Evolutionary conservation across 2,113 vertebrate species (phyloP).

Genomic region (Bubo blakistoni): DNA sequence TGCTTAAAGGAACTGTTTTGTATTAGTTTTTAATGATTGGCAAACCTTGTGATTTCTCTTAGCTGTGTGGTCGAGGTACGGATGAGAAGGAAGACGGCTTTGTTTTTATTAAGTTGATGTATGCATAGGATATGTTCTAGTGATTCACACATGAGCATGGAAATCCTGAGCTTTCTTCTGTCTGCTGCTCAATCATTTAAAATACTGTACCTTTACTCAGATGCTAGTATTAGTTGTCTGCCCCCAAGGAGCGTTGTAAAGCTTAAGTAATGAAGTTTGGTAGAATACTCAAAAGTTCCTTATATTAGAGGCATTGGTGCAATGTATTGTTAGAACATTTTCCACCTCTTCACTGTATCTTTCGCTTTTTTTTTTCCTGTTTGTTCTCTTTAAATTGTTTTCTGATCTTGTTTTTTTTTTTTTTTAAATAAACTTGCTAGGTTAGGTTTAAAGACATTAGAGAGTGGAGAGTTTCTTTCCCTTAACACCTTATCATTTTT

Average conservation of each 20-base stretch:
- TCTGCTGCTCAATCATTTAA: not conserved
- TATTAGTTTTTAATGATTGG: not conserved
- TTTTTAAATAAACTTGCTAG: not conserved
- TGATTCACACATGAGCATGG: accelerated
- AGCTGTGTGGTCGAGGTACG: accelerated
- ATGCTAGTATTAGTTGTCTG: not conserved
- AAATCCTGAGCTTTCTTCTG: not conserved
- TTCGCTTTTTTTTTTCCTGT: not conserved
- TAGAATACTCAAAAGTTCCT: accelerated
- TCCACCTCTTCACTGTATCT: not conserved
- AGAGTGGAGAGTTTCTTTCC: not conserved
- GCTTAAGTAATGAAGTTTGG: not conserved
- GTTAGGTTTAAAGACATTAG: not conserved
- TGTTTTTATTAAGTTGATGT: not conserved
- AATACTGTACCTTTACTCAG: not conserved
- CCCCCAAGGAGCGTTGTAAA: not conserved
- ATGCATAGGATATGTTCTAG: accelerated
- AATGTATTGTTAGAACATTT: accelerated
- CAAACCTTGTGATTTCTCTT: not conserved
- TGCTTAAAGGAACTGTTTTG: not conserved
- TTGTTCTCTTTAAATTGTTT: not conserved
- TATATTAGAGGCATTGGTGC: accelerated
- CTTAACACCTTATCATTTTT: not conserved
- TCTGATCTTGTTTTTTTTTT: not conserved
- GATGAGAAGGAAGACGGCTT: not conserved